Base-by-base conservation (phyloP, 1,140 invertebrate species). In the Platyura marginata region DNA sequence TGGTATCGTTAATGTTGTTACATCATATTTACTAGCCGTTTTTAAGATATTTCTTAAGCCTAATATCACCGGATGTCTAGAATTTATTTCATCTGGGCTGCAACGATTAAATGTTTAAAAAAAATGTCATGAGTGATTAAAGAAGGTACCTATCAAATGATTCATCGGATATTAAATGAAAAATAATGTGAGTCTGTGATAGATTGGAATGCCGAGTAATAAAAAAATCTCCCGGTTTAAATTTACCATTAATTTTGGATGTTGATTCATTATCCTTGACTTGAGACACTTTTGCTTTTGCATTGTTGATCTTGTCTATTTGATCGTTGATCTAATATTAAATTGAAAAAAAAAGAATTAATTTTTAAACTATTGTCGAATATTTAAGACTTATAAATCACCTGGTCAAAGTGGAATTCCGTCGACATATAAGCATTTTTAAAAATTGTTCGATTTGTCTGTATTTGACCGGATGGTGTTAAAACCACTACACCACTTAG, bases 171-270 rank as follows among this genome's bases (percentile, higher is more conserved):
- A 96, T 81, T 50, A 98, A 75, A 59, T 98, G 93, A 67, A 96
- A 97, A 43, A 96, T 78, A 3, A 93, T 76, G 66, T 97, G 91
- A 34, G 88, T 82, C 59, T 94, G 85, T 9, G 87, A 77, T 43
- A 98, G 70, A 74, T 97, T 97, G 40, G 91, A 96, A 74, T 98
- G 94, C 47, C 78, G 74, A 3, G 92, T 96, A 9, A 96, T 76
- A 60, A 88, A 94, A 53, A 95, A 82, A 66, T 98, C 94, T 3
- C 94, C 94, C 1, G 81, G 74, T 59, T 81, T 75, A 39, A 52
- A 64, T 66, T 32, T 54, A 38, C 47, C 48, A 47, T 39, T 51
- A 39, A 48, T 47, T 47, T 42, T 56, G 48, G 45, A 16, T 36
- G 9, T 6, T 36, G 9, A 9, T 36, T 6, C 34, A 29, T 13